Evolutionary conservation across 2,113 vertebrate species (phyloP).

Genomic region (Neotoma lepida): DNA sequence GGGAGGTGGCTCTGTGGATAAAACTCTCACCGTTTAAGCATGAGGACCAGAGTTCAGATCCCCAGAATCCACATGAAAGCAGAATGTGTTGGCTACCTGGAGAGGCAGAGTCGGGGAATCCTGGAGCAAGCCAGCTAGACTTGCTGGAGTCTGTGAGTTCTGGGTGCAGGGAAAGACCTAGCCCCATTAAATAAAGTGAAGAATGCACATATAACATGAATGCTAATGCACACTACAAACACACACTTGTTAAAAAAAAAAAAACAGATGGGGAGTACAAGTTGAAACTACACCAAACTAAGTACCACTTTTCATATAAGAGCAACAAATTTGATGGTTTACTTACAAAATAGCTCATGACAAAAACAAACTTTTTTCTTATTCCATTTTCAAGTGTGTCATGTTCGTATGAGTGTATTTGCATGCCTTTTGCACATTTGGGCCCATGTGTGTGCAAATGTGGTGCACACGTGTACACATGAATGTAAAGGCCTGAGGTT

Average conservation of each 20-base stretch:
- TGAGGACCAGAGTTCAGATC: neutral
- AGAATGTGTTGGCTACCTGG: neutral
- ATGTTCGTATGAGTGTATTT: neutral
- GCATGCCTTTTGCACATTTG: neutral
- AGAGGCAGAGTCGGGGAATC: neutral
- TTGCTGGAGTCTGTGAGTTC: neutral
- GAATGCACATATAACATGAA: neutral
- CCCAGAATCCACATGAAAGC: neutral
- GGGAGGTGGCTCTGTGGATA: neutral
- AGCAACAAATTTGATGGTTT: neutral
- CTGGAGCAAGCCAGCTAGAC: neutral
- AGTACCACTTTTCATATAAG: conserved; percentile 20
- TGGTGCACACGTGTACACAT: neutral
- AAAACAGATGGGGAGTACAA: neutral
- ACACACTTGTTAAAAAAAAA: neutral
- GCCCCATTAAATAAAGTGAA: neutral
- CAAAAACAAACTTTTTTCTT: neutral
- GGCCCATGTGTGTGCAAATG: neutral
- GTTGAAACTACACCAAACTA: neutral
- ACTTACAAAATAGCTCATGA: neutral
- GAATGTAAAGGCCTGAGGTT: neutral
- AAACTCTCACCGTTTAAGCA: neutral
- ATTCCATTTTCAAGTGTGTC: neutral
- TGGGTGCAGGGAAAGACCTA: neutral
- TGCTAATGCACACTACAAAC: neutral